Conservation (phyloP, 2,888 invertebrate species). For the Heteromyza rotundicornis region DNA sequence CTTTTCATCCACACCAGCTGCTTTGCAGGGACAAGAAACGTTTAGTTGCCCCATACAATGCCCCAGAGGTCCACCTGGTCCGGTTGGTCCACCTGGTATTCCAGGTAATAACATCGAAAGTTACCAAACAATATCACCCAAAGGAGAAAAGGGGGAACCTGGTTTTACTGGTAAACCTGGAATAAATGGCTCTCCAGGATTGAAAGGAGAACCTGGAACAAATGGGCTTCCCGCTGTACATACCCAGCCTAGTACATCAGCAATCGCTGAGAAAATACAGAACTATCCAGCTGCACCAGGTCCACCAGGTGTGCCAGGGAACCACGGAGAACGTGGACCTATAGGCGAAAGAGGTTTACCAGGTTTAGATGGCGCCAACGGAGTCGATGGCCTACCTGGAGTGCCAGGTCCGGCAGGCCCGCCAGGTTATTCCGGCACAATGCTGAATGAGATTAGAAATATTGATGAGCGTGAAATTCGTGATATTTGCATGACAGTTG, state of each 20-base stretch:
- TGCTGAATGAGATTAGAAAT: constrained; percentile 37
- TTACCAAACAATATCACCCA: constrained; percentile 24
- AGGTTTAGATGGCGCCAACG: constrained; percentile 36
- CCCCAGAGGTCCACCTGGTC: constrained; percentile 70
- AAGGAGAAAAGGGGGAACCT: constrained; percentile 40
- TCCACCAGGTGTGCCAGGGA: constrained; percentile 66
- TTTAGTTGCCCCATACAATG: constrained; percentile 60
- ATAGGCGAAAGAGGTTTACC: constrained; percentile 38
- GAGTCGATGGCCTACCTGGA: constrained; percentile 66
- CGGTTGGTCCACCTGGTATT: constrained; percentile 65
- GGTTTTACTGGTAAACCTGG: constrained; percentile 61
- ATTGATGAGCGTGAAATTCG: constrained; percentile 71
- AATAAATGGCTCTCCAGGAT: constrained; percentile 9
- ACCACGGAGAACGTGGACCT: constrained; percentile 59
- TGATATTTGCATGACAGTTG: constrained; percentile 79
- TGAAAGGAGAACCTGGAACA: constrained; percentile 20
- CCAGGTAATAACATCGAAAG: constrained; percentile 41
- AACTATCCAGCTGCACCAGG: constrained; percentile 60
- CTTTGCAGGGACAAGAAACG: constrained; percentile 24
- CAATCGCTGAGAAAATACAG: constrained; percentile 41
- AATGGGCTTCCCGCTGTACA: constrained; percentile 68
- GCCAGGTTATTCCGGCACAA: constrained; percentile 53
- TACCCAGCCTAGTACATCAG: constrained; percentile 63
- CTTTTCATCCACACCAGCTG: constrained; percentile 19
- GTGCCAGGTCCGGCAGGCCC: constrained; percentile 64